Conservation (phyloP, 2,113 vertebrate genomes). For the Chloebia gouldiae region DNA sequence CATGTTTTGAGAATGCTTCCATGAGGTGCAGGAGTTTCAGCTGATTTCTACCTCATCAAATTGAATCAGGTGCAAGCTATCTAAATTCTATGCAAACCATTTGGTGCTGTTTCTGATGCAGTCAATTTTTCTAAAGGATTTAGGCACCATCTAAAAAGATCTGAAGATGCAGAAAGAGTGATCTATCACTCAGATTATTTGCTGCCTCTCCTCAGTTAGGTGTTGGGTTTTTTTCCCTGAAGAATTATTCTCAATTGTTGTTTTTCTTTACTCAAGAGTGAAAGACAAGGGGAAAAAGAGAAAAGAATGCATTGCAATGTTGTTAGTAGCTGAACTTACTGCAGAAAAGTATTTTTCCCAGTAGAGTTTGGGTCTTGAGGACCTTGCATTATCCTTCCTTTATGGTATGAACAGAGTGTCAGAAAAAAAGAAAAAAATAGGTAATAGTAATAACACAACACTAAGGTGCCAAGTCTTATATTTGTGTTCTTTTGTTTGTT, state of each 20-base stretch:
- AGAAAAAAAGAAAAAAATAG: not conserved
- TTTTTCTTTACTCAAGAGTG: not conserved
- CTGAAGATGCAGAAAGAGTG: not conserved
- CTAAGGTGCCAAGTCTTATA: not conserved
- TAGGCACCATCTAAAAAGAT: not conserved
- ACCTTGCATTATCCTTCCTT: not conserved
- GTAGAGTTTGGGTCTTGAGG: not conserved
- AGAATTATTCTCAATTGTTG: not conserved
- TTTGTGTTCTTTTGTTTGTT: not conserved
- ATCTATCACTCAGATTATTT: not conserved
- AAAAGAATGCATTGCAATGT: not conserved
- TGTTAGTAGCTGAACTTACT: not conserved
- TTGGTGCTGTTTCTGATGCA: not conserved
- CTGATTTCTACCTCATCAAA: not conserved
- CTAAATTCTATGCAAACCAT: not conserved
- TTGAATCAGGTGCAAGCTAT: not conserved
- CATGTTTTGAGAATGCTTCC: not conserved
- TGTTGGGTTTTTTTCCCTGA: not conserved
- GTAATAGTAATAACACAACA: not conserved
- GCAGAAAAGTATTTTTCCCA: not conserved
- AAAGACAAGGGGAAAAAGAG: not conserved
- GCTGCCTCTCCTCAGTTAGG: not conserved
- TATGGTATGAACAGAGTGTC: not conserved
- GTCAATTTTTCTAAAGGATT: not conserved
- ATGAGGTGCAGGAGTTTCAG: not conserved